These are phyloP conservation scores for Ericerus pela DNA, from an alignment of 1,140 invertebrate species.

Conservation along the genomic window DNA sequence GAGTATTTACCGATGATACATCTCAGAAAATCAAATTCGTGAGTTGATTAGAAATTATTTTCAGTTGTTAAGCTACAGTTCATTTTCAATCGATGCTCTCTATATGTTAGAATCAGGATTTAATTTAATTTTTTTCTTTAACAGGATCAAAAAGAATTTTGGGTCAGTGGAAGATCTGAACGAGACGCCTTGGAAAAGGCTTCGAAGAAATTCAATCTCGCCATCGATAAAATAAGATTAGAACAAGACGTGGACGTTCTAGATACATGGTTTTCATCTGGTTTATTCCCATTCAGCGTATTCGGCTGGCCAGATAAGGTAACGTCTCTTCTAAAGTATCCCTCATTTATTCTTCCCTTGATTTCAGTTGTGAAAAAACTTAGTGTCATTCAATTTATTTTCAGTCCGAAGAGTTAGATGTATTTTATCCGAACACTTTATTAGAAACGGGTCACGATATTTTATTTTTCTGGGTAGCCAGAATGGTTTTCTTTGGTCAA, in stretches of 20 bases:
- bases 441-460: slow-evolving; percentile 98
- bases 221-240: slow-evolving; percentile 48
- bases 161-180: slow-evolving; percentile 76
- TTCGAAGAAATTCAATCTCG: slow-evolving; percentile 55
- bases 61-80: neutral
- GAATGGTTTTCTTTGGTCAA: slow-evolving; percentile 96
- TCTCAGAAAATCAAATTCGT: slow-evolving; percentile 7
- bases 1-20: slow-evolving; percentile 46
- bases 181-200: slow-evolving; percentile 78
- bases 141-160: slow-evolving; percentile 55
- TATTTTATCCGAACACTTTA: slow-evolving; percentile 85
- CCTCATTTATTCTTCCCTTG: neutral
- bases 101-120: neutral
- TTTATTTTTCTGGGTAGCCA: slow-evolving; percentile 97
- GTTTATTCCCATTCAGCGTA: slow-evolving; percentile 89
- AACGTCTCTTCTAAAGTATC: slow-evolving; percentile 5
- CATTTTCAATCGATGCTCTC: neutral
- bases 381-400: slow-evolving; percentile 22
- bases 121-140: slow-evolving; percentile 24
- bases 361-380: neutral
- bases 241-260: slow-evolving; percentile 89
- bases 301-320: slow-evolving; percentile 92
- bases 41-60: neutral
- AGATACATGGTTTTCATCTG: slow-evolving; percentile 99
- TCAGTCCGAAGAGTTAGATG: slow-evolving; percentile 43